phyloP scores from a whole-genome alignment of 37 sponge, comb jelly and placozoan genomes.

The Aplysina aerophoba region DNA sequence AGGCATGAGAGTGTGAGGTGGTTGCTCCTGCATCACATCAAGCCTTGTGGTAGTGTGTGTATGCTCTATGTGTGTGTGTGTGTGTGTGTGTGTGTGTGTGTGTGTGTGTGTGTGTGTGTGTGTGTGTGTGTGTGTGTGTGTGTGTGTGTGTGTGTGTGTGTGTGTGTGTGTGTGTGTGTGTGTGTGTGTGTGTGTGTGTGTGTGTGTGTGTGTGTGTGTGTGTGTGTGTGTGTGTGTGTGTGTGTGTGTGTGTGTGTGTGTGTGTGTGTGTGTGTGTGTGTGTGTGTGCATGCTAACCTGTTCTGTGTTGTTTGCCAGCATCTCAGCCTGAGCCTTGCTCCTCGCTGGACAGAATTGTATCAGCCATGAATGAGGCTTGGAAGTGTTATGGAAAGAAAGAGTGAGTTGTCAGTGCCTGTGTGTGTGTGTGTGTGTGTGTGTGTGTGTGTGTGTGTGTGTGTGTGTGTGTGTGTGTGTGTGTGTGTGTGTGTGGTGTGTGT shows the following conservation, averaged over 20 bases:
- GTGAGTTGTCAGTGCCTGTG: not conserved
- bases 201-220: no score
- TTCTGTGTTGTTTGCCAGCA: not conserved
- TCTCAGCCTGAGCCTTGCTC: not conserved
- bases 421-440: not conserved
- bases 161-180: no score
- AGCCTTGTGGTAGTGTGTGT: no score
- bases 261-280: not conserved
- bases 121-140: no score
- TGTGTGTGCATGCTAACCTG: not conserved
- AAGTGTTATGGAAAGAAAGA: constrained; percentile 45
- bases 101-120: no score
- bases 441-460: not conserved
- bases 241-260: not conserved
- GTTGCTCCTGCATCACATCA: no score
- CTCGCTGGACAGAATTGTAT: constrained; percentile 15
- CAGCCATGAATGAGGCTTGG: constrained; percentile 43
- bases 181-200: no score
- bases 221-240: no score
- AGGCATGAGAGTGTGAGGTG: no score
- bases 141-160: no score
- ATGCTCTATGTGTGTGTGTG: no score
- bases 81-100: no score
- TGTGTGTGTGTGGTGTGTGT: not conserved
- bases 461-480: not conserved